phyloP scores from a whole-genome alignment of 2,113 vertebrate genomes.

The Ibidorhyncha struthersii region DNA sequence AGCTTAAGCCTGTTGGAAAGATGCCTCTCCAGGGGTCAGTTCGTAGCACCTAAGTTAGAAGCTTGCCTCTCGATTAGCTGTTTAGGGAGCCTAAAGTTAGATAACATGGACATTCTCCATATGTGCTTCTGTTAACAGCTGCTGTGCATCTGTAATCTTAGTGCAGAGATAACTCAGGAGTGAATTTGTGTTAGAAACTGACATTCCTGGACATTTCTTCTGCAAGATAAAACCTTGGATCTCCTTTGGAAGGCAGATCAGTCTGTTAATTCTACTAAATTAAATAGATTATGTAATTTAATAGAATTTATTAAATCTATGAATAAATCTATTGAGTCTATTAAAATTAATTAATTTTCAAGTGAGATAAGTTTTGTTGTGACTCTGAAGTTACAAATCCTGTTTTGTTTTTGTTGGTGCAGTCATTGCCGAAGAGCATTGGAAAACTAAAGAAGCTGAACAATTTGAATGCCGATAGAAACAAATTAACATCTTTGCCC shows the following conservation, averaged over 20 bases:
- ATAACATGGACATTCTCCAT: background rate
- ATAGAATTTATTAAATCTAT: background rate
- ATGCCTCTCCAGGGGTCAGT: background rate
- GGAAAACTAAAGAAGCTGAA: slow-evolving; percentile 94
- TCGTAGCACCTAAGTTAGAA: background rate
- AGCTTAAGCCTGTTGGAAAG: background rate
- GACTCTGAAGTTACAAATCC: background rate
- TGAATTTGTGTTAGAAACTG: background rate
- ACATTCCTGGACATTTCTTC: background rate
- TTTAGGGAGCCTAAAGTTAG: background rate
- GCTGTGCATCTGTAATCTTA: background rate
- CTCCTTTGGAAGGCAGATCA: background rate
- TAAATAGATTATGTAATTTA: too few relatives aligned
- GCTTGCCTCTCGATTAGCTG: background rate
- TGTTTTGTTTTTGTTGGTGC: slow-evolving; percentile 36
- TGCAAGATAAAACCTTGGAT: background rate
- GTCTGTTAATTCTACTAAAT: background rate
- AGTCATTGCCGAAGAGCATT: slow-evolving; percentile 91
- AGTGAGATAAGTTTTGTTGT: background rate
- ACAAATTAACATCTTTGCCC: slow-evolving; percentile 89
- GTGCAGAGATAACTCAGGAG: background rate
- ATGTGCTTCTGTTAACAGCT: background rate
- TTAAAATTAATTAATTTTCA: background rate
- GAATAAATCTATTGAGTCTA: background rate
- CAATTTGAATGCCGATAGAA: slow-evolving; percentile 96